Evolutionary conservation across 2,113 vertebrate species (phyloP).

Genomic region (Tenebrosternarchus preto): DNA sequence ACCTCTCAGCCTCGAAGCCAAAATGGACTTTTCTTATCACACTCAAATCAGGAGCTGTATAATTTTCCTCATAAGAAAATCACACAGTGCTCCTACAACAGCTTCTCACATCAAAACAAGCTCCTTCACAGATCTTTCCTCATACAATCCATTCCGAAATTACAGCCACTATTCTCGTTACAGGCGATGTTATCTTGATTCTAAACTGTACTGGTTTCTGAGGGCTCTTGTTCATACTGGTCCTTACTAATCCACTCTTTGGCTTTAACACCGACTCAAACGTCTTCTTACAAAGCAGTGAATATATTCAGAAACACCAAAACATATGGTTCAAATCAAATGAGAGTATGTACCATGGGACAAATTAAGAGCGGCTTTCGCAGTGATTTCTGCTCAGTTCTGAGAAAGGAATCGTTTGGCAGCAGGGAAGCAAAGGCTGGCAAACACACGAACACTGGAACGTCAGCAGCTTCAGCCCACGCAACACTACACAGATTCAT

Average conservation of each 20-base stretch:
- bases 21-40: not conserved
- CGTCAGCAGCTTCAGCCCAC: not conserved
- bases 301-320: not conserved
- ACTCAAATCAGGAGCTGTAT: not conserved
- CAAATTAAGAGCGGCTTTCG: not conserved
- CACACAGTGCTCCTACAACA: not conserved
- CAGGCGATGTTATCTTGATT: not conserved
- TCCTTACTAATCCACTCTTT: not conserved
- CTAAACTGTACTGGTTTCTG: not conserved
- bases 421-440: not conserved
- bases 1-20: not conserved
- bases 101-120: not conserved
- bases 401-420: not conserved
- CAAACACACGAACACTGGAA: not conserved
- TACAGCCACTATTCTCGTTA: not conserved
- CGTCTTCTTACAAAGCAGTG: not conserved
- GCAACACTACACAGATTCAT: not conserved
- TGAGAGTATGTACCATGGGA: not conserved
- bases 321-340: not conserved
- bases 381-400: not conserved
- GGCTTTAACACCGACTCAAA: not conserved
- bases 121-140: not conserved
- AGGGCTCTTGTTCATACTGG: not conserved
- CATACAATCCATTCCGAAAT: not conserved
- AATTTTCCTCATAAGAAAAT: not conserved